A percentile compares a stretch with the other conserved stretches of the same genome.
Conservation (phyloP, 2,113 vertebrate species). For the Macquaria ambigua region DNA sequence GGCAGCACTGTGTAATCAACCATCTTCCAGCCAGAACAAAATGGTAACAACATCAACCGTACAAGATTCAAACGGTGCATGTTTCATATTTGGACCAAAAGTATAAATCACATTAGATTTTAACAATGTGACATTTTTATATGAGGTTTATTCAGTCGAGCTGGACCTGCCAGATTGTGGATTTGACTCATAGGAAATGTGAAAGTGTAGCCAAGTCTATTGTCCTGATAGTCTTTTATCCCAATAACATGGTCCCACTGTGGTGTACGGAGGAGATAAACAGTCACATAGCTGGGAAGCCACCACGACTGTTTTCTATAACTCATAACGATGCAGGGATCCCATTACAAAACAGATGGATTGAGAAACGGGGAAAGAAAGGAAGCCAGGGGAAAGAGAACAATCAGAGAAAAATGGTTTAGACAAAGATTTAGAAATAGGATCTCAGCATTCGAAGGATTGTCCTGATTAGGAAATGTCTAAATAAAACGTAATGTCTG, state of each 20-base stretch:
- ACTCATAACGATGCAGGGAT: conserved; percentile 74
- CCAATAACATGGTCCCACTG: conserved; percentile 70
- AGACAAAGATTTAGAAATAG: conserved; percentile 69
- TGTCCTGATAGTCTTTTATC: conserved; percentile 69
- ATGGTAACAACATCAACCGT: conserved; percentile 51
- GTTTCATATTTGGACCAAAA: conserved; percentile 62
- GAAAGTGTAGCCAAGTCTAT: conserved; percentile 70
- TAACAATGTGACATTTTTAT: conserved; percentile 61
- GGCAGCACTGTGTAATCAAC: conserved; percentile 51
- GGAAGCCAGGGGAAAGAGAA: conserved; percentile 54
- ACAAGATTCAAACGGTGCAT: conserved; percentile 28
- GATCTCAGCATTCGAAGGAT: conserved; percentile 58
- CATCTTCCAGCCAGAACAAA: conserved; percentile 38
- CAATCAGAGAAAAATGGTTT: conserved; percentile 65
- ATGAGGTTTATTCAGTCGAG: conserved; percentile 55
- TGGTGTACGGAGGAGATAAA: conserved; percentile 72
- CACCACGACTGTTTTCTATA: conserved; percentile 78
- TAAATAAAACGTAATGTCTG: conserved; percentile 66
- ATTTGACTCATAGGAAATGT: conserved; percentile 58
- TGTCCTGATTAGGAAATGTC: conserved; percentile 68
- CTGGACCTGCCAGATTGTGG: conserved; percentile 54
- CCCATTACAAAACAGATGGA: conserved; percentile 78
- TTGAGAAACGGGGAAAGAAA: conserved; percentile 65
- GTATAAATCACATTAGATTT: conserved; percentile 59
- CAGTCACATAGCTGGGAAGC: conserved; percentile 78